These are phyloP conservation scores for Podarcis cretensis DNA, from an alignment of 2,113 vertebrate genomes.

Conservation along the genomic window DNA sequence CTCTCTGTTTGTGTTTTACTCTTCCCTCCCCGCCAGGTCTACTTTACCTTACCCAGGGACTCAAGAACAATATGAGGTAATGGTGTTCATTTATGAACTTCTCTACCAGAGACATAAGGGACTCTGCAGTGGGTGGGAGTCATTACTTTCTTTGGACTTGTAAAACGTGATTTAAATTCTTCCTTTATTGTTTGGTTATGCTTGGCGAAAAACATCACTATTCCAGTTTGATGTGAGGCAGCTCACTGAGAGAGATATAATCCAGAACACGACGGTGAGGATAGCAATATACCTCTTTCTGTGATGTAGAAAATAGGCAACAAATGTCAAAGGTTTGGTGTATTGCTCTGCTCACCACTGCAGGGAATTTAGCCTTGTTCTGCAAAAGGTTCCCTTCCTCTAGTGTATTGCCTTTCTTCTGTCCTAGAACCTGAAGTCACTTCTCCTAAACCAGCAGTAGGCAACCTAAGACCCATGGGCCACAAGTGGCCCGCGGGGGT, in stretches of 20 bases:
- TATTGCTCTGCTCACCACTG: no score
- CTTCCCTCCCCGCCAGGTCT: slow-evolving; percentile 77
- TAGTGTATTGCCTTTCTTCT: no score
- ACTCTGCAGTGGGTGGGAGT: neutral
- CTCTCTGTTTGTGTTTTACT: neutral
- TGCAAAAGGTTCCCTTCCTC: no score
- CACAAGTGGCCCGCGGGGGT: no score
- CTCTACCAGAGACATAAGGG: neutral
- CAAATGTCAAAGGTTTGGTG: no score
- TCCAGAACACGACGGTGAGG: neutral
- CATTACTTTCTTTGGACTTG: neutral
- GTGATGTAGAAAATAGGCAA: neutral
- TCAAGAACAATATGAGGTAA: slow-evolving; percentile 95
- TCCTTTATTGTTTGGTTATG: neutral
- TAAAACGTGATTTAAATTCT: neutral
- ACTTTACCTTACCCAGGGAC: slow-evolving; percentile 92
- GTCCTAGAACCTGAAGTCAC: neutral
- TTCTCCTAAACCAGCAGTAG: neutral
- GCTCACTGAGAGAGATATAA: neutral
- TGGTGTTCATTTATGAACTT: neutral
- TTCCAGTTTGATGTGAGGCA: neutral
- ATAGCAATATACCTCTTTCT: neutral
- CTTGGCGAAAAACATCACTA: neutral
- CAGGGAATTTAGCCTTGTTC: no score
- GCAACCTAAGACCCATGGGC: no score